Evolutionary conservation across 2,113 vertebrate genomes (phyloP).

Genomic region (Peucedramus taeniatus): DNA sequence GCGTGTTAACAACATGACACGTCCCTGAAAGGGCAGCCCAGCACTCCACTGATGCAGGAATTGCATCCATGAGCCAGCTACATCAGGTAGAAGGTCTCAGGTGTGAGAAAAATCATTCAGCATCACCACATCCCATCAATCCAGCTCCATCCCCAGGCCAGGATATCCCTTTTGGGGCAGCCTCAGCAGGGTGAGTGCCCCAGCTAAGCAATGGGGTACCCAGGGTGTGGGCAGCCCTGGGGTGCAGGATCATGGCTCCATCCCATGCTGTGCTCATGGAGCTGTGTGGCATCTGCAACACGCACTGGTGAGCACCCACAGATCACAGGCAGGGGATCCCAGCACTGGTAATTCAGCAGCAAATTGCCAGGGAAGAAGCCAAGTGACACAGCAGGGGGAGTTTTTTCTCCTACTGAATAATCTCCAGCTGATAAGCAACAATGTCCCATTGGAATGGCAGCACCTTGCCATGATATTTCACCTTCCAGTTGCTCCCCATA

Average conservation of each 20-base stretch:
- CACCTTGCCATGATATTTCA: not conserved
- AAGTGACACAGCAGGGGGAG: not conserved
- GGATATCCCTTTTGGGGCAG: not conserved
- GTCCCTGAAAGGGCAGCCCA: not conserved
- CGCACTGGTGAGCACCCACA: accelerated
- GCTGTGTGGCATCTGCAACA: not conserved
- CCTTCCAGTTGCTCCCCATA: not conserved
- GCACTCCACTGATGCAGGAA: not conserved
- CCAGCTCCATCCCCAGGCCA: not conserved
- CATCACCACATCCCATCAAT: not conserved
- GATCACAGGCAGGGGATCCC: not conserved
- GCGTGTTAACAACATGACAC: not conserved
- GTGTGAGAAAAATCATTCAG: not conserved
- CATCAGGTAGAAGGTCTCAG: not conserved
- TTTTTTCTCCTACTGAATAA: not conserved
- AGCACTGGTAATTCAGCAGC: not conserved
- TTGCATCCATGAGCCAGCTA: not conserved
- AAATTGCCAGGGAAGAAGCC: not conserved
- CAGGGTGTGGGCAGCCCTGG: not conserved
- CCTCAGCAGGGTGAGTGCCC: not conserved
- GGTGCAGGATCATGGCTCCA: accelerated
- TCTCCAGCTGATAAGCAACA: not conserved
- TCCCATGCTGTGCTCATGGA: accelerated
- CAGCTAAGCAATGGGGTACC: accelerated
- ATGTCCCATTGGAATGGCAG: not conserved